Base-by-base conservation (phyloP, 2,888 invertebrate genomes). In the Lampropteryx suffumata region DNA sequence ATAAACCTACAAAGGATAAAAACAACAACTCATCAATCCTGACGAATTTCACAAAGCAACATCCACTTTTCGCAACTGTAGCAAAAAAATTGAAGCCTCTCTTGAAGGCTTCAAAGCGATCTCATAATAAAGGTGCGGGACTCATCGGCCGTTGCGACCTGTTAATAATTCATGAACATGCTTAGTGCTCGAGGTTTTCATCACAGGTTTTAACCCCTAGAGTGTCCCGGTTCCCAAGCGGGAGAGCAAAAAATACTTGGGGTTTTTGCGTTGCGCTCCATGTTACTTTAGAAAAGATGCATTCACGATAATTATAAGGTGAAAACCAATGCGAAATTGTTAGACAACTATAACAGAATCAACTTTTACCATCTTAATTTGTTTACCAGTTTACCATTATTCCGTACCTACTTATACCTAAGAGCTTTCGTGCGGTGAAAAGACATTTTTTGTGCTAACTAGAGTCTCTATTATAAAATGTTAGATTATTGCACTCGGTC, bases 131-230 rank as follows among this genome's bases (percentile, higher is more conserved):
- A 78, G 74, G 64, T 65, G 66, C 65, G 56, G 64, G 68, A 70
- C 76, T 79, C 80, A 76, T 79, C 76, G 78, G 73, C 62, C 71
- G 75, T 64, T 67, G 69, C 63, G 55, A 62, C 59, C 64, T 75
- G 78, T 84, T 76, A 84, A 84, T 84, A 82, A 84, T 84, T 82
- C 83, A 84, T 83, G 83, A 84, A 76, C 76, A 74, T 74, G 78
- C 81, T 81, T 75, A 73, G 70, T 68, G 73, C 67, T 62, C 65
- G 69, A 60, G 68, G 70, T 67, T 64, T 71, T 79, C 76, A 70
- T 76, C 79, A 72, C 71, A 67, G 69, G 74, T 71, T 73, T 79
- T 74, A 71, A 67, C 74, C 45, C 29, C 27, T 33, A 26, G 42
- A 14, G 33, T 1, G 42, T 24, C 3, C 26, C 9, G 26, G 13